A percentile compares a stretch with the other conserved stretches of the same genome.
Conservation (phyloP, 2,888 invertebrate species). For the Drosophila eohydei region DNA sequence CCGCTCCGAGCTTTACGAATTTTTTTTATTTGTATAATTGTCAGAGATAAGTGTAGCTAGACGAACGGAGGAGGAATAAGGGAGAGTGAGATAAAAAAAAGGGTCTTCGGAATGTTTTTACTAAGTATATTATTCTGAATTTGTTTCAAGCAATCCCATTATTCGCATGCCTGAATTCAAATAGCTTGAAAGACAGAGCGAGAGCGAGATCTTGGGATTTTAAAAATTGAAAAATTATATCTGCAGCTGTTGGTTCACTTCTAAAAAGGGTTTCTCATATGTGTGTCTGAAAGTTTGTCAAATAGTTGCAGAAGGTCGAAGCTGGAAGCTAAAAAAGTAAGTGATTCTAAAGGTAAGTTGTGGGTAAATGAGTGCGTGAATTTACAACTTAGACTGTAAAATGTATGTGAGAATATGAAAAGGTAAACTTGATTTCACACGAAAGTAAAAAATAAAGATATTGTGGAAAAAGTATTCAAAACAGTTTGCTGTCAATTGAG, state of each 20-base stretch:
- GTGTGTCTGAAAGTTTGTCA: too few species aligned
- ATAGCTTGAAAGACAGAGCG: too few species aligned
- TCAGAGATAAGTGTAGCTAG: neutral
- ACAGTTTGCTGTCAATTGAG: conserved; percentile 6
- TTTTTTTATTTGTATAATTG: conserved; percentile 34
- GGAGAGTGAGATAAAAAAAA: neutral
- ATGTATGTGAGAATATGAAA: neutral
- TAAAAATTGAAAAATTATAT: too few species aligned
- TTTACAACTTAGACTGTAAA: too few species aligned
- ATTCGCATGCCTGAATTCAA: neutral
- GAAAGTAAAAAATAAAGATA: too few species aligned
- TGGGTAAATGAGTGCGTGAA: too few species aligned
- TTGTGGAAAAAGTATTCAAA: neutral
- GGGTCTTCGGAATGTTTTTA: neutral
- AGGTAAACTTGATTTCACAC: neutral
- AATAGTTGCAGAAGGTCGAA: too few species aligned
- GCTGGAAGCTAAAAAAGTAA: too few species aligned
- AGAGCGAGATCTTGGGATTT: too few species aligned
- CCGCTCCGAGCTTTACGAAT: conserved; percentile 60
- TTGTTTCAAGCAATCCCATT: neutral
- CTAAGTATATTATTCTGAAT: neutral
- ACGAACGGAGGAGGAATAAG: neutral
- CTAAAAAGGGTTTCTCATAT: too few species aligned
- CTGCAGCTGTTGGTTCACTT: too few species aligned
- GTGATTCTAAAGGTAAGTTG: too few species aligned